Base-by-base conservation (phyloP, 2,888 invertebrate species). In the Xestia xanthographa region DNA sequence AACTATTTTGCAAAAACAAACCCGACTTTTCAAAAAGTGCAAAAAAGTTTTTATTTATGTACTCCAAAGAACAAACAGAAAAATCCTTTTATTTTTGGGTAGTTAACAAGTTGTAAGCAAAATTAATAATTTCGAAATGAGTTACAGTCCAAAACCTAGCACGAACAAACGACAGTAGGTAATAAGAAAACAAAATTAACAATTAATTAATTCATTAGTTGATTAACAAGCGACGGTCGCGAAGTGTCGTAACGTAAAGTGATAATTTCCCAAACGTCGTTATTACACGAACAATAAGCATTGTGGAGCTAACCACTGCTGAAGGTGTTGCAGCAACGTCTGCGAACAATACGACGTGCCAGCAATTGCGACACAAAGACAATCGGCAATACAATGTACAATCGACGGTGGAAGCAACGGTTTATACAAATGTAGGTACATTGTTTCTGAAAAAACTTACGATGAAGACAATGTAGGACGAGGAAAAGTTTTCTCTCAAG, bases 231-330 rank as follows among this genome's bases (percentile, higher is more conserved):
- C 58, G 67, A 77, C 66, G 6, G 79, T 81, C 53, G 71, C 69
- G 34, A 41, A 41, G n/a, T 63, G 41, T 26, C 63, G 41, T 17
- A 84, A 82, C 48, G 38, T 56, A 48, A 65, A 76, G 34, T 73
- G 72, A 75, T 81, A 78, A 80, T 89, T 88, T 89, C 89, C 86
- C 90, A 90, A 88, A 85, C 83, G 85, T 81, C 82, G 79, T 85
- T 85, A 84, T 79, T 75, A 80, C 74, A 80, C 82, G 76, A 80
- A 91, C 89, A 90, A 89, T 90, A 87, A 84, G 89, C 87, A 91
- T 90, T 91, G 89, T 90, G 66, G 67, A 66, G 26, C 50, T 67
- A 66, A 73, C 66, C 56, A 70, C 65, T 77, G 26, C 75, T 45
- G 68, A 22, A 68, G 69, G 62, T 60, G 79, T 79, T 87, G 75